Evolutionary conservation across 2,113 vertebrate genomes (phyloP).

Genomic region (Rhombomys opimus): DNA sequence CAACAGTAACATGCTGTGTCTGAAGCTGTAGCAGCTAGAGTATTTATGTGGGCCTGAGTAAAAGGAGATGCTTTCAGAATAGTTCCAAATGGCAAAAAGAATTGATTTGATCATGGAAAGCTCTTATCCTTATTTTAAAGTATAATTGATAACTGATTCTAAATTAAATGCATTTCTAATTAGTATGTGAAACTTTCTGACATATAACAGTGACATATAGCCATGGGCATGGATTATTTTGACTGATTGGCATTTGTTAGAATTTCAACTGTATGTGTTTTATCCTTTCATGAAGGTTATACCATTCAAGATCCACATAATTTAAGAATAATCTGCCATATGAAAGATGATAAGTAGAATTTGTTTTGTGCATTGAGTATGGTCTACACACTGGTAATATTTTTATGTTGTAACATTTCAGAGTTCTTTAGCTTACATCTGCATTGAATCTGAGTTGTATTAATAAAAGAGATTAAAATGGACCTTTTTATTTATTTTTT

Average conservation of each 20-base stretch:
- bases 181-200: constrained; percentile 1
- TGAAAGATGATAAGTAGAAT: constrained; percentile 4
- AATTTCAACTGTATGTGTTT: constrained; percentile 11
- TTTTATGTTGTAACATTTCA: constrained; percentile 50
- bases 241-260: constrained; percentile 41
- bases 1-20: not conserved
- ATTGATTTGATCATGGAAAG: constrained; percentile 54
- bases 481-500: constrained; percentile 29
- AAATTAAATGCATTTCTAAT: constrained; percentile 46
- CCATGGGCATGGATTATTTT: constrained; percentile 36
- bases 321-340: not conserved
- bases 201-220: constrained; percentile 33
- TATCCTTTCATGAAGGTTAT: constrained; percentile 28
- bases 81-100: constrained; percentile 48
- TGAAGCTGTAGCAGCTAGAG: not conserved
- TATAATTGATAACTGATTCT: constrained; percentile 47
- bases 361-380: constrained; percentile 19
- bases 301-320: constrained; percentile 32
- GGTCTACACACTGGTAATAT: constrained; percentile 40
- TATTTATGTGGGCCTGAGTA: not conserved
- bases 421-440: constrained; percentile 27
- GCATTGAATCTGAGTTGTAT: constrained; percentile 2
- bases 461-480: constrained; percentile 52
- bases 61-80: not conserved
- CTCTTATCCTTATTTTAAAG: constrained; percentile 33